Evolutionary conservation across 1,140 invertebrate species (phyloP), one percentile per base, ranked within the genome.

Genomic region (Theocolax elegans): DNA sequence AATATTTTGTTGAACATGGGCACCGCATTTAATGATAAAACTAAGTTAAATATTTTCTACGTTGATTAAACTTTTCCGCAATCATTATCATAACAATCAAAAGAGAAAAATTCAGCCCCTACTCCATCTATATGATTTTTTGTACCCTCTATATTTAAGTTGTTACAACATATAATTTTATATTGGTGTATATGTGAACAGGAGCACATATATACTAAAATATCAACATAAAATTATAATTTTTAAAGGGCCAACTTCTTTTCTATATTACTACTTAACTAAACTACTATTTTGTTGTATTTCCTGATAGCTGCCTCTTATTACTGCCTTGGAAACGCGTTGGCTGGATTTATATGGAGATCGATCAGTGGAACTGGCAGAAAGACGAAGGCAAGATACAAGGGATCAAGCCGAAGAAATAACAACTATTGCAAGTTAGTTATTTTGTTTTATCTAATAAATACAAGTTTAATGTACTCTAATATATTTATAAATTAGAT

Each of bases 351-450:
- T 96, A 35, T 91, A 92, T 77, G 89, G 90, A 13, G 89, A 91
- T 70, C 89, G 91, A 75, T 89, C 93, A 17, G 88, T 89, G 17
- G 92, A 93, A 82, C 83, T 97, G 48, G 89, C 93, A 68, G 90
- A 93, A 80, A 86, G 96, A 40, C 86, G 96, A 70, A 88, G 96
- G 60, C 93, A 96, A 78, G 96, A 98, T 86, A 92, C 97, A 0
- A 88, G 91, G 67, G 97, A 99, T 89, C 96, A 98, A 85, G 93
- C 95, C 51, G 94, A 96, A 80, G 96, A 98, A 85, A 92, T 94
- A 78, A 91, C 91, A 7, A 89, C 89, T 67, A 86, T 89, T 74
- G 79, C 88, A 64, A 90, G 90, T 91, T 84, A 85, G 85, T 87
- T 77, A 79, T 75, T 74, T 54, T 44, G 12, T 74, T 80, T 81